Evolutionary conservation across 2,113 vertebrate species (phyloP).

Genomic region (Acrocephalus arundinaceus): DNA sequence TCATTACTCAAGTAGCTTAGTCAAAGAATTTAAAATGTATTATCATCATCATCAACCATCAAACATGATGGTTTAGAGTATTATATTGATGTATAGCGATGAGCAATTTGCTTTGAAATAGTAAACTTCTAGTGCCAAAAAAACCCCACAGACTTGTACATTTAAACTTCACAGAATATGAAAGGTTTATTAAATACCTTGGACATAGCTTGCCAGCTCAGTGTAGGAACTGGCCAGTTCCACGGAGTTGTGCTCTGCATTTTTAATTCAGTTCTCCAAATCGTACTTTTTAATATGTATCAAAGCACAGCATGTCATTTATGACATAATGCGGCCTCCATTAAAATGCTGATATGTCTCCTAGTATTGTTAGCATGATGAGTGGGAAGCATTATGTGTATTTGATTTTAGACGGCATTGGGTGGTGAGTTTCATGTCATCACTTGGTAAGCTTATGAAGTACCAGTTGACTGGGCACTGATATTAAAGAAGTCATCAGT

Average conservation of each 20-base stretch:
- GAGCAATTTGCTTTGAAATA: conserved; percentile 33
- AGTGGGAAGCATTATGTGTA: background rate
- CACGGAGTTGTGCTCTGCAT: background rate
- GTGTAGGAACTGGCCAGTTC: background rate
- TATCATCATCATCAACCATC: background rate
- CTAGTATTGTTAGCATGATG: background rate
- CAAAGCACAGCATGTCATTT: background rate
- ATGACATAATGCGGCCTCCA: background rate
- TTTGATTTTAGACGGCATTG: background rate
- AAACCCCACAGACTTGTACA: fast-evolving
- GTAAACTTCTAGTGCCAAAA: background rate
- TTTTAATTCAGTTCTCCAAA: background rate
- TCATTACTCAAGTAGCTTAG: conserved; percentile 49
- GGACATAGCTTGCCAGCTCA: background rate
- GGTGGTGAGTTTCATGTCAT: background rate
- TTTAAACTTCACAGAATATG: background rate
- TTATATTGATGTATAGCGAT: conserved; percentile 26
- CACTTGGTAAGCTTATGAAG: background rate
- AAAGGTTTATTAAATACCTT: background rate
- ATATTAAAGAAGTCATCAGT: background rate
- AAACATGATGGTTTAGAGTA: conserved; percentile 2
- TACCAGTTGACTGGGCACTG: background rate
- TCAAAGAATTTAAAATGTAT: conserved; percentile 49
- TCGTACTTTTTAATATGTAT: background rate
- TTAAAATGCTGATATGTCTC: background rate